A percentile compares a stretch with the other conserved stretches of the same genome.
Evolutionary conservation across 2,113 vertebrate genomes (phyloP).

Genomic region (Nothocercus nigrocapillus): DNA sequence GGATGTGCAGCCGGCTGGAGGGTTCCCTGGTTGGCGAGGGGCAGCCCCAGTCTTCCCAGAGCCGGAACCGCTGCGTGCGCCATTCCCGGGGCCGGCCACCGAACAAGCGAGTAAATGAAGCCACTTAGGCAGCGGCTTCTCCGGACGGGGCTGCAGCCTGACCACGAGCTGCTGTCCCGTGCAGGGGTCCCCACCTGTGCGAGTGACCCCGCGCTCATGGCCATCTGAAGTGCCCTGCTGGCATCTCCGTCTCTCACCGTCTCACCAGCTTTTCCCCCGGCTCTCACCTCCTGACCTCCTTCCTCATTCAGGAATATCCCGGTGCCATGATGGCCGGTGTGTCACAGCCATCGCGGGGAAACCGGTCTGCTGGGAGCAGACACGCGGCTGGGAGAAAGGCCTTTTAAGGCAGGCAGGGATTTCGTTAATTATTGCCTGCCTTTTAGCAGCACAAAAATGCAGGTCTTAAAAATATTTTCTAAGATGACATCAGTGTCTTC

Average conservation of each 20-base stretch:
- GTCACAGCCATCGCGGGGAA: slow-evolving; percentile 11
- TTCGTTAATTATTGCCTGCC: slow-evolving; percentile 43
- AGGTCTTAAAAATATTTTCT: slow-evolving; percentile 36
- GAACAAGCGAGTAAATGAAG: slow-evolving; percentile 68
- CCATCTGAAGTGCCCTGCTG: too few relatives aligned
- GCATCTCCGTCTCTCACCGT: background rate
- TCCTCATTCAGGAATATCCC: slow-evolving; percentile 40
- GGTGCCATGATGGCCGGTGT: background rate
- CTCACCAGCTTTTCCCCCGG: background rate
- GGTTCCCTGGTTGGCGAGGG: too few relatives aligned
- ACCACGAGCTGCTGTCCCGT: background rate
- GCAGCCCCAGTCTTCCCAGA: too few relatives aligned
- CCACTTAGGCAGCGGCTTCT: too few relatives aligned
- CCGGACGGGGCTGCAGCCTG: background rate
- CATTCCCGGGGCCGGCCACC: too few relatives aligned
- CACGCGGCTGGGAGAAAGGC: background rate
- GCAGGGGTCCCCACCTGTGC: background rate
- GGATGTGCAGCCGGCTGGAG: too few relatives aligned
- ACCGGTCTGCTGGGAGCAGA: background rate
- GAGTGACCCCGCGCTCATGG: too few relatives aligned
- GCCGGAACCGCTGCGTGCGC: too few relatives aligned
- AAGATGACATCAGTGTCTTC: slow-evolving; percentile 54
- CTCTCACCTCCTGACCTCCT: background rate
- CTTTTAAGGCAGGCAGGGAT: slow-evolving; percentile 37
- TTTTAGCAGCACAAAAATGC: slow-evolving; percentile 29